Base-by-base conservation (phyloP, 2,888 invertebrate genomes). In the Amiota communis region DNA sequence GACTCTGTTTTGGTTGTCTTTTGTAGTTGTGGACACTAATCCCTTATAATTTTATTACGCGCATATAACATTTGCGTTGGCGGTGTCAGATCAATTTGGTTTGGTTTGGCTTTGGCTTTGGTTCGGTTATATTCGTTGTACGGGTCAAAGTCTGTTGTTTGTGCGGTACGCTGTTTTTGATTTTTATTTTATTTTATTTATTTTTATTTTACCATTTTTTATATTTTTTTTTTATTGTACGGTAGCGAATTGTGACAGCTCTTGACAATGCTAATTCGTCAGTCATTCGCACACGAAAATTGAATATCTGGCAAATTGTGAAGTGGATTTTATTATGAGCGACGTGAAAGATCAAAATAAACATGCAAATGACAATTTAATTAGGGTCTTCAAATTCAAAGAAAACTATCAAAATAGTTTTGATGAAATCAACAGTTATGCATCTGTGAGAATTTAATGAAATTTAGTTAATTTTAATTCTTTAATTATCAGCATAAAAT, bases 1-100 rank as follows among this genome's bases (percentile, higher is more conserved):
- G 23, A 56, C 36, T 36, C 36, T 36, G 36, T 36, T 36, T 36
- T 76, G 81, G 80, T 79, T 80, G 79, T 72, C 74, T 65, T 65
- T 17, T 65, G 65, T 48, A 36, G 73, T 57, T 71, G 70, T 84
- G 12, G 86, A 86, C 86, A 81, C 82, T 83, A 85, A 85, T 81
- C 83, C 86, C 85, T 85, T 85, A 83, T 83, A 84, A 83, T 85
- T 85, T 84, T 75, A 78, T 85, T 78, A 75, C 75, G 71, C 77
- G 49, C 56, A 20, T 51, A n/a, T 36, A 15, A 12, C 9, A 13
- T 51, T 51, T 68, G 70, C 70, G 49, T 76, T 76, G 71, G 81
- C 76, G 84, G 80, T 84, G 83, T 79, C 59, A 72, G 71, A 23
- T 48, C 36, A 36, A 36, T 48, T 56, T 6, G 9, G 15, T 8